Evolutionary conservation across 1,140 invertebrate genomes (phyloP), one percentile per base, ranked within the genome.

Genomic region (Drosophila asahinai): DNA sequence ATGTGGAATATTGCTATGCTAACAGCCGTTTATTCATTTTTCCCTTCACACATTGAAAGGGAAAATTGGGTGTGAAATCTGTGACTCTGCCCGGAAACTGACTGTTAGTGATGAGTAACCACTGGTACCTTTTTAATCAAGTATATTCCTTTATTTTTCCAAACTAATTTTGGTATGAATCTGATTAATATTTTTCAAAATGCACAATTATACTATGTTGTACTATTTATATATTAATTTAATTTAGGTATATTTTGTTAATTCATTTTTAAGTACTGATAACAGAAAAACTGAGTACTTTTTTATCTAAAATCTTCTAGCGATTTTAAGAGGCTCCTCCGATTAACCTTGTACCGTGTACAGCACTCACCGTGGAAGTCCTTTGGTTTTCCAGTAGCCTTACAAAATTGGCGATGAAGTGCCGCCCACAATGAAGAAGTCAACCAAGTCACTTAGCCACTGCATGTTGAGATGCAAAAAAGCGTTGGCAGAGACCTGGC

Each of bases 371-470:
- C 76, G 70, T 74, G 49, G 64, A 80, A 65, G 73, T 59, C 22
- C 38, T 19, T 74, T 70, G 36, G 8, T 22, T 79, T 55, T 51
- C 47, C 51, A 62, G 52, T 51, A 64, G 19, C 12, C 22, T 40
- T 9, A 2, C 38, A 30, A 45, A 81, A 76, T 58, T 58, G 63
- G 43, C 51, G 52, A 61, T 73, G 63, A 80, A 76, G 76, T 70
- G 52, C 43, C 64, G 68, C 62, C 73, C 73, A 71, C 62, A 75
- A 81, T 84, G 81, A 84, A 89, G 62, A 89, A 87, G 83, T 87
- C 84, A 89, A 87, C 81, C 81, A 81, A 84, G 72, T 87, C 84
- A 89, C 81, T 87, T 87, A 89, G 81, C 59, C 51, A 25, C 52
- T 48, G 60, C 22, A 58, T 42, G 51, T 8, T 48, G 52, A 63